A percentile compares a stretch with the other conserved stretches of the same genome.
Evolutionary conservation across 2,113 vertebrate species (phyloP).

Genomic region (Rhagologus leucostigma): DNA sequence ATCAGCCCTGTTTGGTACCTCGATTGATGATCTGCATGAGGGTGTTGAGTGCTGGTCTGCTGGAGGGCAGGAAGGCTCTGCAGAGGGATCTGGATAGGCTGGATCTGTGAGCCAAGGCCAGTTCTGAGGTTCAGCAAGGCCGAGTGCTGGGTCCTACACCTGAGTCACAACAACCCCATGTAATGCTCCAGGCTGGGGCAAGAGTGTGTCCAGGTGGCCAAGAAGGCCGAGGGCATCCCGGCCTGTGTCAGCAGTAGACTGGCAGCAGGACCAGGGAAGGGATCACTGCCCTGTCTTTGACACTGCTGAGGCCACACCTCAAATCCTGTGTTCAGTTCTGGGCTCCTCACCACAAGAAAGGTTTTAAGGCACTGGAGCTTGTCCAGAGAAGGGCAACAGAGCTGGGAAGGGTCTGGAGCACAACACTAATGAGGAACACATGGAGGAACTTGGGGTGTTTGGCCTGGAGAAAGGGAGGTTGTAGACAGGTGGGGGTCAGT

Average conservation of each 20-base stretch:
- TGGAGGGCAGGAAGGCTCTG: neutral
- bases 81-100: neutral
- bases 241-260: neutral
- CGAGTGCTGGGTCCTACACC: neutral
- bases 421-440: neutral
- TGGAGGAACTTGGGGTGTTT: neutral
- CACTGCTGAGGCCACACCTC: neutral
- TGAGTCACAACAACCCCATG: neutral
- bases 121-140: neutral
- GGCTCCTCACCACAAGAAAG: neutral
- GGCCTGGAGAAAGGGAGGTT: neutral
- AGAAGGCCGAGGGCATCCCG: neutral
- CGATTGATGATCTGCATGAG: too few species aligned
- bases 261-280: neutral
- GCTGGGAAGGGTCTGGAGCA: neutral
- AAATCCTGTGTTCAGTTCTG: neutral
- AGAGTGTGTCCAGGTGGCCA: neutral
- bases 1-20: neutral
- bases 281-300: accelerated
- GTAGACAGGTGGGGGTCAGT: neutral
- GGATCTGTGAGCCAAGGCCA: accelerated
- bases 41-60: neutral
- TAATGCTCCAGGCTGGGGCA: neutral
- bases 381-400: neutral
- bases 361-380: neutral